Conservation (phyloP, 2,888 invertebrate genomes). For the Falcaria lacertinaria region DNA sequence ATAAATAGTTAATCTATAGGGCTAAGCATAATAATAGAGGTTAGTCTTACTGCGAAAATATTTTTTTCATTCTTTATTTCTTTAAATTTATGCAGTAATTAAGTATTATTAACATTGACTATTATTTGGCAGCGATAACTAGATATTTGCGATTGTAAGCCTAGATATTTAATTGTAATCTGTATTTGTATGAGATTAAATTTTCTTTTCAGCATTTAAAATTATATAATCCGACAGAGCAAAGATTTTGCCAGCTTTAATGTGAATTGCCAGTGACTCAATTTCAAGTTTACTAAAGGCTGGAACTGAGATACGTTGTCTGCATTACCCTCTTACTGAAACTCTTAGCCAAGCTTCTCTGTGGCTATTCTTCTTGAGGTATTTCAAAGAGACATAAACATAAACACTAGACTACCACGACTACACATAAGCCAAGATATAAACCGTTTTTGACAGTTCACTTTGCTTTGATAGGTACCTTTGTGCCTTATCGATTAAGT, state of each 20-base stretch:
- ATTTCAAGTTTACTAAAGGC: constrained; percentile 7
- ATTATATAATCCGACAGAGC: constrained; percentile 19
- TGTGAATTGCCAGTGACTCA: constrained; percentile 18
- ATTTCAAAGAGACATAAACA: too few species aligned
- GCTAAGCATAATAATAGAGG: constrained; percentile 62
- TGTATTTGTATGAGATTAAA: constrained; percentile 52
- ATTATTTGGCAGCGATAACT: constrained; percentile 59
- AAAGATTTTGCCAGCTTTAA: constrained; percentile 23
- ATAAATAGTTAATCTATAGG: constrained; percentile 56
- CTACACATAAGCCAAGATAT: too few species aligned
- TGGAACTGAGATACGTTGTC: constrained; percentile 2
- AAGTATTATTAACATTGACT: constrained; percentile 43
- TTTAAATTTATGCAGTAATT: constrained; percentile 33
- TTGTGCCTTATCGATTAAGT: too few species aligned
- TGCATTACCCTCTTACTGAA: neutral
- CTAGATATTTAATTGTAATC: constrained; percentile 29
- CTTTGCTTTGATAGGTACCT: too few species aligned
- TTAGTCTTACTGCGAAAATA: constrained; percentile 65
- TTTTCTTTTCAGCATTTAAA: constrained; percentile 67
- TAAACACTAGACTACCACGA: too few species aligned
- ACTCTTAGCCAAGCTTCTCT: too few species aligned
- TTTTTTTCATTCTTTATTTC: constrained; percentile 14
- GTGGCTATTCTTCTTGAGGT: too few species aligned
- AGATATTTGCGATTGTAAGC: constrained; percentile 39
- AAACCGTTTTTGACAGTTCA: too few species aligned